A percentile compares a stretch with the other conserved stretches of the same genome.
phyloP scores from a whole-genome alignment of 2,797 vertebrate genomes.

The Gadopsis marmoratus region DNA sequence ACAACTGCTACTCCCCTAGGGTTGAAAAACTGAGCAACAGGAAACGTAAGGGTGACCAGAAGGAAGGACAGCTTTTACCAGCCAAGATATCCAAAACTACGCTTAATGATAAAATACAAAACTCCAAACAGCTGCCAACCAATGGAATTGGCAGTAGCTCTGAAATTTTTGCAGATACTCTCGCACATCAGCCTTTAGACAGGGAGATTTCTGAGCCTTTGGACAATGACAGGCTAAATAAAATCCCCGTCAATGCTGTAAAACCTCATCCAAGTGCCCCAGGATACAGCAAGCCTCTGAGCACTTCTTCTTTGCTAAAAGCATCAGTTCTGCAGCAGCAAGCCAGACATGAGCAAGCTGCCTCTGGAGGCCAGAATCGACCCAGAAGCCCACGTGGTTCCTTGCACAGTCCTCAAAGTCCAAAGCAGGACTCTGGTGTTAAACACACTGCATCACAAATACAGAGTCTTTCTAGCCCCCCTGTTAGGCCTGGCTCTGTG shows the following conservation, averaged over 20 bases:
- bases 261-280: conserved; percentile 90
- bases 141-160: conserved; percentile 87
- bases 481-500: conserved; percentile 74
- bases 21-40: conserved; percentile 83
- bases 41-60: conserved; percentile 87
- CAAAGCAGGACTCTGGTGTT: conserved; percentile 82
- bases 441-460: conserved; percentile 85
- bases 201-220: conserved; percentile 80
- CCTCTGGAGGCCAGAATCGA: conserved; percentile 80
- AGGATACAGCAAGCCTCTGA: conserved; percentile 85
- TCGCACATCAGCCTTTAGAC: conserved; percentile 72
- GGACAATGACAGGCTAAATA: conserved; percentile 86
- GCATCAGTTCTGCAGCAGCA: conserved; percentile 88
- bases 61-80: conserved; percentile 83
- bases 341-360: conserved; percentile 83
- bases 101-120: conserved; percentile 84
- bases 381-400: conserved; percentile 85
- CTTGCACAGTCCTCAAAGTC: conserved; percentile 85
- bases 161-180: conserved; percentile 83
- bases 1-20: conserved; percentile 86
- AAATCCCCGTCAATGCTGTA: conserved; percentile 90
- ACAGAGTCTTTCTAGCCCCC: conserved; percentile 77
- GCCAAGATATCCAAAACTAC: conserved; percentile 86
- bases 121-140: conserved; percentile 85
- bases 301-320: conserved; percentile 87